phyloP scores from a whole-genome alignment of 2,797 vertebrate species.

The Clarias fuscus region DNA sequence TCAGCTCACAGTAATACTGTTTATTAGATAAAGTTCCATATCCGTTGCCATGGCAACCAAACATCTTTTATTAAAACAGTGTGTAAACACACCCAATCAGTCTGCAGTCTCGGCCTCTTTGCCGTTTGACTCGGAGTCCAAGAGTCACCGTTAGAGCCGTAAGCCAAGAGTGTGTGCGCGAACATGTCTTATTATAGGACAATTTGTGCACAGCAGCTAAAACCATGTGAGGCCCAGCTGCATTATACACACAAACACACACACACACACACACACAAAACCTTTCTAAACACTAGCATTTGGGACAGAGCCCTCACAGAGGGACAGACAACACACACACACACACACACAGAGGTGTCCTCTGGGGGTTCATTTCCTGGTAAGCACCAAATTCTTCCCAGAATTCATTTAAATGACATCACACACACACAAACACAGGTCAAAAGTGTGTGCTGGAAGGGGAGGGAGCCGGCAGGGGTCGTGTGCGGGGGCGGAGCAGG shows the following conservation, averaged over 20 bases:
- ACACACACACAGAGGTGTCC: constrained; percentile 12
- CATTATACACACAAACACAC: not conserved
- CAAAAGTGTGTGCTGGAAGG: constrained; percentile 54
- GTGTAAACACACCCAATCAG: not conserved
- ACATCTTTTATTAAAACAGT: constrained; percentile 14
- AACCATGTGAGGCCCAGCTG: not conserved
- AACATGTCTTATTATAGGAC: too few relatives aligned
- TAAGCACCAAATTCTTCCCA: constrained; percentile 27
- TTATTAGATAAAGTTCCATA: constrained; percentile 4
- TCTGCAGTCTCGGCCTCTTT: not conserved
- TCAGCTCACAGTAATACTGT: not conserved
- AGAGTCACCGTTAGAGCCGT: too few relatives aligned
- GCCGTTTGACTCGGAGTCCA: not conserved
- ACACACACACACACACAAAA: not conserved
- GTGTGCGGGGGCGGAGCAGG: constrained; percentile 60
- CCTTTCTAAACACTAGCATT: not conserved
- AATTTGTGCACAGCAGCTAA: not conserved
- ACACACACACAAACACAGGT: constrained; percentile 26
- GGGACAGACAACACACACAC: constrained; percentile 13
- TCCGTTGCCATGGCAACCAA: constrained; percentile 1
- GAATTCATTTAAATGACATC: constrained; percentile 10
- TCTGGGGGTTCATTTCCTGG: constrained; percentile 7
- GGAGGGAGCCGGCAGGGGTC: constrained; percentile 30
- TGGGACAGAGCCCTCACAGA: not conserved
- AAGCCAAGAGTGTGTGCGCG: not conserved